A percentile compares a stretch with the other conserved stretches of the same genome.
These are phyloP conservation scores for Corella eumyota DNA, from an alignment of 23 tunicate species.

Conservation along the genomic window DNA sequence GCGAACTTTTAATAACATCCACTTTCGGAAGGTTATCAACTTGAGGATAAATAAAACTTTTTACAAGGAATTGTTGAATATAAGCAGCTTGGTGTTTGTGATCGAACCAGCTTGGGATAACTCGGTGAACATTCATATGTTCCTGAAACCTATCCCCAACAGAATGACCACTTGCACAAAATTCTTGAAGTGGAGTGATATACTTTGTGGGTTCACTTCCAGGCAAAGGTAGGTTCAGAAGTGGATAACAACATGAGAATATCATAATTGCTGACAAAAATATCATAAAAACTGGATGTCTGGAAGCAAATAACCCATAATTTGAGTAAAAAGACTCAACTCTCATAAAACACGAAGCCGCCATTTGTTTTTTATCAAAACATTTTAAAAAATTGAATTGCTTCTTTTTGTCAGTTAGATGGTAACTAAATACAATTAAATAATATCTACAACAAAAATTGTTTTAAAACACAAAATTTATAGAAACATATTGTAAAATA, in stretches of 20 bases:
- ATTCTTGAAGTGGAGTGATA: slow-evolving; percentile 21
- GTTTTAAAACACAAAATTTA: too few relatives aligned
- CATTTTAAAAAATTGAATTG: too few relatives aligned
- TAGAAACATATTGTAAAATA: too few relatives aligned
- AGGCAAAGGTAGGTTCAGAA: slow-evolving; percentile 76
- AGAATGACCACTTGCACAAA: not conserved
- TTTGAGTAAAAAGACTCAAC: slow-evolving; percentile 33
- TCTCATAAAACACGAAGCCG: too few relatives aligned
- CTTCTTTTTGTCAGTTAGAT: too few relatives aligned
- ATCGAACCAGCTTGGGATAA: too few relatives aligned
- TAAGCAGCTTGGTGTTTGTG: slow-evolving; percentile 38
- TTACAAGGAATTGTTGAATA: slow-evolving; percentile 68
- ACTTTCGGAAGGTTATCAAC: not conserved
- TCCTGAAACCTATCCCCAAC: too few relatives aligned
- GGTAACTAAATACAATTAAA: too few relatives aligned
- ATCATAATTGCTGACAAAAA: slow-evolving; percentile 55
- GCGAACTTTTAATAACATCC: not conserved
- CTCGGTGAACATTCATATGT: too few relatives aligned
- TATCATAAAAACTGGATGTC: slow-evolving; percentile 63
- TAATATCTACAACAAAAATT: too few relatives aligned
- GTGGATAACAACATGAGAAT: slow-evolving; percentile 40
- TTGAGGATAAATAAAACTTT: slow-evolving; percentile 15
- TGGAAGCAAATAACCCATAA: slow-evolving; percentile 79
- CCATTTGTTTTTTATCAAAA: too few relatives aligned
- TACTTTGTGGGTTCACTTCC: slow-evolving; percentile 78